These are phyloP conservation scores for Salvelinus sp. DNA, from an alignment of 2,113 vertebrate genomes.

Conservation along the genomic window DNA sequence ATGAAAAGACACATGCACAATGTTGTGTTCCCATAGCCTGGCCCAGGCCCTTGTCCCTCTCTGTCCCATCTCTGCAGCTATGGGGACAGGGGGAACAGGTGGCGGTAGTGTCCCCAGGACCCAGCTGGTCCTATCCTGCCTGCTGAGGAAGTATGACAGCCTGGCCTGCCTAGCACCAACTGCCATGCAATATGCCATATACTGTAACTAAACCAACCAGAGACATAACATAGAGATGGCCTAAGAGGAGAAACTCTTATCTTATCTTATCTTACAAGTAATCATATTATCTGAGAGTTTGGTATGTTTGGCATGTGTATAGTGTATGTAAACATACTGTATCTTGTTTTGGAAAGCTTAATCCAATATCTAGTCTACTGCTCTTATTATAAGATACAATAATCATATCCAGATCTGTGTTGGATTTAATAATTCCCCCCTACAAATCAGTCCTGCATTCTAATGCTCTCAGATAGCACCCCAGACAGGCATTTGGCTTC, in stretches of 20 bases:
- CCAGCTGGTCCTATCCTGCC: neutral
- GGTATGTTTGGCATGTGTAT: too few relatives aligned
- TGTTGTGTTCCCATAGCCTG: neutral
- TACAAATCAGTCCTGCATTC: slow-evolving; percentile 9
- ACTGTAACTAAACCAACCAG: neutral
- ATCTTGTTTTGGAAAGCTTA: too few relatives aligned
- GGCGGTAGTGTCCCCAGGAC: neutral
- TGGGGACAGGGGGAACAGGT: neutral
- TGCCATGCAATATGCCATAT: neutral
- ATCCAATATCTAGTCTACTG: too few relatives aligned
- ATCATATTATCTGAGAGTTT: too few relatives aligned
- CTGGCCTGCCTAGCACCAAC: neutral
- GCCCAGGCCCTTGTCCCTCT: neutral
- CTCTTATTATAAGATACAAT: too few relatives aligned
- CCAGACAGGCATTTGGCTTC: slow-evolving; percentile 70
- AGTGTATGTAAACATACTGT: too few relatives aligned
- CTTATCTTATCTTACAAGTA: too few relatives aligned
- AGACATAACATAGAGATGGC: neutral
- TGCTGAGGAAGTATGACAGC: neutral
- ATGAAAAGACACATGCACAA: neutral
- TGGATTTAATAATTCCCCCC: neutral
- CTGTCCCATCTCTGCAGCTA: neutral
- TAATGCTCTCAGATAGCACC: slow-evolving; percentile 45
- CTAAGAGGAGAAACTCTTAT: neutral
- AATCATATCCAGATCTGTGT: too few relatives aligned